Percentiles rank a stretch among this genome's conserved stretches.
These are phyloP conservation scores for Diplazon laetatorius DNA, from an alignment of 2,888 invertebrate genomes.

Conservation along the genomic window DNA sequence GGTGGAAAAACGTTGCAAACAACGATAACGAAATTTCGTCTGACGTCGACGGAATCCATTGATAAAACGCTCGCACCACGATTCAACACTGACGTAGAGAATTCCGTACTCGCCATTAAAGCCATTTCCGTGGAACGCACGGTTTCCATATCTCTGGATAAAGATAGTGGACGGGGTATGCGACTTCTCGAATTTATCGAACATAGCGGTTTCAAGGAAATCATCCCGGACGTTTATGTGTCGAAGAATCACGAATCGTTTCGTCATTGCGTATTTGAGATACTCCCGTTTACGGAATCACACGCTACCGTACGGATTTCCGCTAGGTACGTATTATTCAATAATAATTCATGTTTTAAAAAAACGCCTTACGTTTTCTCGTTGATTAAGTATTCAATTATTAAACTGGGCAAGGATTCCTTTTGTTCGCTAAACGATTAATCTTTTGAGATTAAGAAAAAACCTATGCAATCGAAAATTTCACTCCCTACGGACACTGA, in stretches of 20 bases:
- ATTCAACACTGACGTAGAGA: conserved; percentile 56
- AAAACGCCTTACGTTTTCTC: too few relatives aligned
- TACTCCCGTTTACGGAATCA: conserved; percentile 63
- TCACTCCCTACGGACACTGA: too few relatives aligned
- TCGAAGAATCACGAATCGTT: conserved; percentile 68
- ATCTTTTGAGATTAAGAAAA: too few relatives aligned
- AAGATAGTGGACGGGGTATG: conserved; percentile 46
- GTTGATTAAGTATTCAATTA: conserved; percentile 1
- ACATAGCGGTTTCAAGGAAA: conserved; percentile 69
- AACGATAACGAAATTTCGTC: conserved; percentile 66
- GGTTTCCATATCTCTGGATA: conserved; percentile 63
- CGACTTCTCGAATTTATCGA: conserved; percentile 69
- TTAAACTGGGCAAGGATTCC: not conserved
- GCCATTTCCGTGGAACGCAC: conserved; percentile 71
- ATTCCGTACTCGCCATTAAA: conserved; percentile 72
- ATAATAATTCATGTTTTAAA: not conserved
- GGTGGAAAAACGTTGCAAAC: conserved; percentile 74
- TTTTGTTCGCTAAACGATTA: too few relatives aligned
- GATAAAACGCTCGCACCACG: conserved; percentile 66
- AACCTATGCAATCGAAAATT: too few relatives aligned
- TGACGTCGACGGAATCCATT: conserved; percentile 68
- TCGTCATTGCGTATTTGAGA: conserved; percentile 74
- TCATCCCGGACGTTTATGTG: conserved; percentile 69
- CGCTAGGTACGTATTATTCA: conserved; percentile 71
- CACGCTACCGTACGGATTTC: conserved; percentile 66